These are phyloP conservation scores for Chiloscyllium plagiosum DNA, from an alignment of 2,113 vertebrate species.

Conservation along the genomic window DNA sequence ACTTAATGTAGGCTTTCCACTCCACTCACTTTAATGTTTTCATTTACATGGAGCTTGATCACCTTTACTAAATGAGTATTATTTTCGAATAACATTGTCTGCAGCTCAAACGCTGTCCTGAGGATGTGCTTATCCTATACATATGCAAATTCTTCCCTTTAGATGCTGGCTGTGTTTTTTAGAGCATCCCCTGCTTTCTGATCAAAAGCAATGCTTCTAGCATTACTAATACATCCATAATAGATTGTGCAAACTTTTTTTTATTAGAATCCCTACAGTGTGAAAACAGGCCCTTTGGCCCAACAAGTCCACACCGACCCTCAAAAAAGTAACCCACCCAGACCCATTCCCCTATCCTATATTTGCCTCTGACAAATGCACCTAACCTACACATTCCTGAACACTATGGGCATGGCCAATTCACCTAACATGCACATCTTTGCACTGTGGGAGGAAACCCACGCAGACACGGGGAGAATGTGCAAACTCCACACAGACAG, in stretches of 20 bases:
- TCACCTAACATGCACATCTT: too few species aligned
- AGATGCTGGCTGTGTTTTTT: background rate
- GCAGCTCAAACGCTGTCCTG: background rate
- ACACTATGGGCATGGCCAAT: too few species aligned
- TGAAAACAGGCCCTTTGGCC: too few species aligned
- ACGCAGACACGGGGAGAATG: too few species aligned
- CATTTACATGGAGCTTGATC: background rate
- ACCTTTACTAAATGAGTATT: background rate
- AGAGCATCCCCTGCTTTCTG: background rate
- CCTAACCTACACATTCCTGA: too few species aligned
- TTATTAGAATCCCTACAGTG: too few species aligned
- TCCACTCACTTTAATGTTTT: conserved; percentile 6
- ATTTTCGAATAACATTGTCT: background rate
- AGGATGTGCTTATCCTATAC: background rate
- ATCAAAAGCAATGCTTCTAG: background rate
- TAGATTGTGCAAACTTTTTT: background rate
- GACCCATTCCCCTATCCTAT: too few species aligned
- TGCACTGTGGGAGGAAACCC: too few species aligned
- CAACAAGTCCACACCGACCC: too few species aligned
- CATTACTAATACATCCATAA: background rate
- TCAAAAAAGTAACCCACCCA: too few species aligned
- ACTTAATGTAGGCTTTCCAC: conserved; percentile 2
- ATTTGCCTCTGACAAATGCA: too few species aligned
- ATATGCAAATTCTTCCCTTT: background rate
- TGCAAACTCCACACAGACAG: too few species aligned